These are phyloP conservation scores for Tetrapedia diversipes DNA, from an alignment of 2,888 invertebrate genomes.

Conservation along the genomic window DNA sequence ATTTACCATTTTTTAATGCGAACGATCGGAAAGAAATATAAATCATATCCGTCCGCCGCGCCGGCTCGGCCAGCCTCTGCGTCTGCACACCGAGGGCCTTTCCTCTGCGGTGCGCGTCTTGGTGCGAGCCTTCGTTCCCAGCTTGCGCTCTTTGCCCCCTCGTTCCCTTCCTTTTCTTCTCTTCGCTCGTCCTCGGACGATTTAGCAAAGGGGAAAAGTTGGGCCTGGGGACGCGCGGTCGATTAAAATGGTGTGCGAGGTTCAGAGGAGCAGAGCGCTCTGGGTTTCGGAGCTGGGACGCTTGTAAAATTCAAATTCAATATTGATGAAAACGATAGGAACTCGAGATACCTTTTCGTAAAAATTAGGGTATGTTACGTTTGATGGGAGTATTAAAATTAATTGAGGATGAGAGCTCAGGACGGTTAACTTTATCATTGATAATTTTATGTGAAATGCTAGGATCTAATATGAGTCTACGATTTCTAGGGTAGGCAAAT, in stretches of 20 bases:
- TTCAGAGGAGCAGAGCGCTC: not conserved
- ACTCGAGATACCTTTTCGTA: too few relatives aligned
- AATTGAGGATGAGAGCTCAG: too few relatives aligned
- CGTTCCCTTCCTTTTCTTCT: not conserved
- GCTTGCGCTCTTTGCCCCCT: slow-evolving; percentile 23
- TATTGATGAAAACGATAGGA: too few relatives aligned
- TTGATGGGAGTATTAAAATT: too few relatives aligned
- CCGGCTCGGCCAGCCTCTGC: slow-evolving; percentile 18
- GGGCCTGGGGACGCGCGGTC: not conserved
- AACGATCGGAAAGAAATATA: slow-evolving; percentile 71
- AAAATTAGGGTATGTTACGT: too few relatives aligned
- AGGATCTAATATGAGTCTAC: too few relatives aligned
- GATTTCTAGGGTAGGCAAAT: too few relatives aligned
- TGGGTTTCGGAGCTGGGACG: not conserved
- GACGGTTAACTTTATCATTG: too few relatives aligned
- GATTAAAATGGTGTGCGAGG: slow-evolving; percentile 5
- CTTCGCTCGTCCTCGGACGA: not conserved
- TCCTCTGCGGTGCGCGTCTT: slow-evolving; percentile 3
- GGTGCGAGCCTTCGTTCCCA: slow-evolving; percentile 37
- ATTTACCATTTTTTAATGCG: slow-evolving; percentile 73
- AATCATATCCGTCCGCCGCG: slow-evolving; percentile 65
- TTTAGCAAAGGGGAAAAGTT: slow-evolving; percentile 18
- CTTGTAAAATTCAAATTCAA: too few relatives aligned
- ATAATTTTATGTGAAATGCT: too few relatives aligned
- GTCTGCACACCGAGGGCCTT: slow-evolving; percentile 6